phyloP scores from a whole-genome alignment of 2,113 vertebrate genomes.

The Coryphaenoides rupestris region DNA sequence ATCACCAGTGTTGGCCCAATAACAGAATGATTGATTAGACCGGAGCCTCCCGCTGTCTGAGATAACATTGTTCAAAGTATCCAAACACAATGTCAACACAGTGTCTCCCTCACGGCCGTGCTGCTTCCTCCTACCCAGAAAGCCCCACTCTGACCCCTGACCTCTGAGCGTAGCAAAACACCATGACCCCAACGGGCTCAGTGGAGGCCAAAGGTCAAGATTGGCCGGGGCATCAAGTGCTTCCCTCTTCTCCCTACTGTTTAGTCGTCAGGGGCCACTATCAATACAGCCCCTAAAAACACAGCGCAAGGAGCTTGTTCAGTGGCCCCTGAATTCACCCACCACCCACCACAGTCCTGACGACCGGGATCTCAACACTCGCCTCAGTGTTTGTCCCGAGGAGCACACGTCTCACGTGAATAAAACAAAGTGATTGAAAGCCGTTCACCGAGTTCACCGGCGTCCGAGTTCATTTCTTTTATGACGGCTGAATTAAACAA shows the following conservation, averaged over 20 bases:
- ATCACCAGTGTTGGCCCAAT: conserved; percentile 57
- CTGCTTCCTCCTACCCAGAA: conserved; percentile 49
- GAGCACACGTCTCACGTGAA: not conserved
- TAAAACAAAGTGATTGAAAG: not conserved
- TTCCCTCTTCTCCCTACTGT: conserved; percentile 37
- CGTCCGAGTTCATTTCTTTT: conserved; percentile 34
- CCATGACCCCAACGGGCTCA: conserved; percentile 38
- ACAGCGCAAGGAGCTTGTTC: conserved; percentile 19
- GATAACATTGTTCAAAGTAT: conserved; percentile 72
- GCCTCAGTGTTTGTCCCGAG: not conserved
- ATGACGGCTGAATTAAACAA: conserved; percentile 53
- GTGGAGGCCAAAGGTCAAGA: conserved; percentile 27
- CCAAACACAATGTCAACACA: conserved; percentile 62
- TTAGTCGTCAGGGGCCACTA: conserved; percentile 40
- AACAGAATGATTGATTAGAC: conserved; percentile 68
- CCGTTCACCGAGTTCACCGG: conserved; percentile 34
- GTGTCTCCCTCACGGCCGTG: conserved; percentile 47
- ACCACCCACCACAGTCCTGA: conserved; percentile 7
- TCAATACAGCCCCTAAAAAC: conserved; percentile 30
- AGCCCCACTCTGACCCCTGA: conserved; percentile 48
- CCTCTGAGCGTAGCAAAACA: conserved; percentile 53
- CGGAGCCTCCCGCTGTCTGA: conserved; percentile 56
- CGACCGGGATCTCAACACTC: too few species aligned
- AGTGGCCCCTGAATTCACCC: conserved; percentile 20
- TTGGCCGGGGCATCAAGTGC: conserved; percentile 37